Percentiles rank a stretch among this genome's conserved stretches.
These are phyloP conservation scores for Bucco capensis DNA, from an alignment of 2,113 vertebrate genomes.

Conservation along the genomic window DNA sequence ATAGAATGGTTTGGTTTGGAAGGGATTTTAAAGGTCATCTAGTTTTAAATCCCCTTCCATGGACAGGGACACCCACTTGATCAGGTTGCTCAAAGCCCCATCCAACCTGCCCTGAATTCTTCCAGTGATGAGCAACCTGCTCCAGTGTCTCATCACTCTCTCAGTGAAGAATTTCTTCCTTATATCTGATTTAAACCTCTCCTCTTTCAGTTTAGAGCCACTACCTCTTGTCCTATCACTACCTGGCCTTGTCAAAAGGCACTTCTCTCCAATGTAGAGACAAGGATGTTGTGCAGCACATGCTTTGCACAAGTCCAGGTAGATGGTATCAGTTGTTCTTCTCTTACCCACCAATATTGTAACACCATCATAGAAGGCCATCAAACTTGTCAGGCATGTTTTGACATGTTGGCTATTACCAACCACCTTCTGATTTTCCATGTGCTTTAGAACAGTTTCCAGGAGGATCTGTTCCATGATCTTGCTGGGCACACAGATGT, in stretches of 20 bases:
- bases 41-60: too few species aligned
- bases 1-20: too few species aligned
- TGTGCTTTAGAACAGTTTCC: background rate
- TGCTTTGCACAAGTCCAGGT: background rate
- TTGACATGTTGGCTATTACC: background rate
- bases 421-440: background rate
- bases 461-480: background rate
- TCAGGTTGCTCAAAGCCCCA: too few species aligned
- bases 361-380: background rate
- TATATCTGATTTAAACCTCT: too few species aligned
- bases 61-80: too few species aligned
- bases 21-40: too few species aligned
- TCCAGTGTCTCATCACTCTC: too few species aligned
- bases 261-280: background rate
- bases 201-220: too few species aligned
- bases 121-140: too few species aligned
- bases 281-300: background rate
- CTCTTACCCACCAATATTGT: background rate
- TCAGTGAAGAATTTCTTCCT: too few species aligned
- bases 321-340: background rate
- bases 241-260: background rate
- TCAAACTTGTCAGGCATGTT: background rate
- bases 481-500: background rate
- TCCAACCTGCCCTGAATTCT: too few species aligned
- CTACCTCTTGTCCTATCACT: too few species aligned